Conservation (phyloP, 1,140 invertebrate species). For the Drosophila persimilis region DNA sequence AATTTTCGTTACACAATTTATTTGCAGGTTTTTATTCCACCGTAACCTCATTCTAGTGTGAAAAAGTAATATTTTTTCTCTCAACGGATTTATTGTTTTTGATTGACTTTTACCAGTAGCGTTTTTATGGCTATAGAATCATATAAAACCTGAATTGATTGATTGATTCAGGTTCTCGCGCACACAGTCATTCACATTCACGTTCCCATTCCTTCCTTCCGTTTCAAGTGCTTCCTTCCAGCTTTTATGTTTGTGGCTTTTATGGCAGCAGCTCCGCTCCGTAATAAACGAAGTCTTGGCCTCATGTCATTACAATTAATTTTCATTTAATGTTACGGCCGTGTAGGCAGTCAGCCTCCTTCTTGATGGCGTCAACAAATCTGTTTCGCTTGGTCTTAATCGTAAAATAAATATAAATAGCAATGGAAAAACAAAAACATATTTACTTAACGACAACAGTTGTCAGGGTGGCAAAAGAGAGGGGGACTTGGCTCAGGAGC, state of each 20-base stretch:
- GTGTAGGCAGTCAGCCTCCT: background rate
- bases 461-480: background rate
- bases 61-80: too few relatives aligned
- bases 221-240: constrained; percentile 2
- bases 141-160: too few relatives aligned
- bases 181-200: too few relatives aligned
- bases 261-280: constrained; percentile 20
- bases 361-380: constrained; percentile 32
- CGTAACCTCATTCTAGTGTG: background rate
- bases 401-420: constrained; percentile 50
- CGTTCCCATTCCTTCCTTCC: background rate
- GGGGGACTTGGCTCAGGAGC: too few relatives aligned
- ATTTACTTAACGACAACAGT: constrained; percentile 35
- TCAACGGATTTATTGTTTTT: constrained; percentile 17
- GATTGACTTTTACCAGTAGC: constrained; percentile 41
- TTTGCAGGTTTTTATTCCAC: background rate
- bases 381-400: constrained; percentile 37
- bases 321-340: constrained; percentile 42
- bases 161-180: too few relatives aligned
- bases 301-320: constrained; percentile 60
- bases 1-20: constrained; percentile 28
- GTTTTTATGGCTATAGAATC: too few relatives aligned
- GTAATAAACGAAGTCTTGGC: constrained; percentile 31
- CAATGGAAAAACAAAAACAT: constrained; percentile 35
- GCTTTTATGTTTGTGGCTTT: constrained; percentile 17